phyloP scores from a whole-genome alignment of 2,888 invertebrate species.

The Ligdia adustata region DNA sequence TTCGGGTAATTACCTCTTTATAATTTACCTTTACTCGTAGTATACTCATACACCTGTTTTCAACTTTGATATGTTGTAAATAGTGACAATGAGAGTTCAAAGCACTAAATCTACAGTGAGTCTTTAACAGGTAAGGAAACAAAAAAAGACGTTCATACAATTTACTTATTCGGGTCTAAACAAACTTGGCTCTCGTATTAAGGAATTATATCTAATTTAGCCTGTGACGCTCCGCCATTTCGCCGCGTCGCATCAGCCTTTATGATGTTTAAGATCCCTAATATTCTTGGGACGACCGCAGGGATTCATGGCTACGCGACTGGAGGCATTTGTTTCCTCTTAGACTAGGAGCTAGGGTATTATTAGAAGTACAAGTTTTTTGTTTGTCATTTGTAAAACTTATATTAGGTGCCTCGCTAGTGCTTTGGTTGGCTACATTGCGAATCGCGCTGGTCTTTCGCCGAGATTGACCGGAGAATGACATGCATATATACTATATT shows the following conservation, averaged over 20 bases:
- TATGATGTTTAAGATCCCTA: constrained; percentile 43
- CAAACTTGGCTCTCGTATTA: constrained; percentile 25
- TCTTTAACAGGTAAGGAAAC: constrained; percentile 17
- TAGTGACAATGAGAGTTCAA: constrained; percentile 8
- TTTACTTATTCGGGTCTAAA: constrained; percentile 27
- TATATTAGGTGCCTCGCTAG: no score
- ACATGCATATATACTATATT: no score
- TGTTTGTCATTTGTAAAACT: no score
- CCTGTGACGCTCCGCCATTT: constrained; percentile 27
- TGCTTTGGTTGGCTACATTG: no score
- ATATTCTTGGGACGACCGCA: constrained; percentile 45
- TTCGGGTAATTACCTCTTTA: no score
- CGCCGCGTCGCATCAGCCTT: constrained; percentile 36
- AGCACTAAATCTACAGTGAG: constrained; percentile 5
- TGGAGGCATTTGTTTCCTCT: constrained; percentile 44
- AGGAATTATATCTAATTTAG: constrained; percentile 36
- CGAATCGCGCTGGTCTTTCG: no score
- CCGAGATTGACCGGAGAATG: no score
- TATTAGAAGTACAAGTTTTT: no score
- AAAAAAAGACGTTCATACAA: constrained; percentile 19
- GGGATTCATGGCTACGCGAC: constrained; percentile 44
- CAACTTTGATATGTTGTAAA: no score
- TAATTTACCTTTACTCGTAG: no score
- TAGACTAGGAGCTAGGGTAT: constrained; percentile 12
- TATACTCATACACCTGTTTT: no score